Evolutionary conservation across 2,888 invertebrate genomes (phyloP), one percentile per base, ranked within the genome.

Genomic region (Patella depressa): DNA sequence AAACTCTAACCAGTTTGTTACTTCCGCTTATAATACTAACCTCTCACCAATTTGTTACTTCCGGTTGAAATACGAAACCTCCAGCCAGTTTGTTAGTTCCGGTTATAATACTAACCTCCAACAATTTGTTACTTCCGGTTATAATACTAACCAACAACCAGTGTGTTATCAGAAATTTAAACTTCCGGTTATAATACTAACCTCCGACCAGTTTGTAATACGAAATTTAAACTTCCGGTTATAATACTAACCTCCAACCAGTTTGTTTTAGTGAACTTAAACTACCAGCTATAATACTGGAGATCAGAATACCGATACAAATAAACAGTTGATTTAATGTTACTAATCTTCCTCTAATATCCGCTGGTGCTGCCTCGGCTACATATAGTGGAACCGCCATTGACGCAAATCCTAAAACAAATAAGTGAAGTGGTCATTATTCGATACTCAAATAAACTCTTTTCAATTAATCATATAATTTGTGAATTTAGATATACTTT

Each of bases 321-420:
- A 93, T 91, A 85, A 92, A 92, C 53, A 92, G 81, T 70, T 90
- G 90, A 84, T 93, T 92, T 74, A 91, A 85, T 5, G 93, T 92
- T n/a, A 93, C 92, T 54, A 93, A 86, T 9, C 87, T 85, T 12
- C 93, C 93, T 24, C 93, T 88, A 53, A 91, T 88, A 59, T 90
- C 86, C 0, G 91, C 83, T 0, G 93, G 92, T 0, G 93, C 90
- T 2, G 90, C 89, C 86, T 93, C 93, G n/a, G 93, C 92, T 15
- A 93, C 91, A 85, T 93, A 93, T 86, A 93, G 90, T 3, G 93
- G 93, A 12, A 93, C 92, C 53, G 92, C 91, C 93, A 93, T 93
- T 11, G 92, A 92, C 17, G 92, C 91, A 71, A 93, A 85, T 53
- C 93, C 93, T 92, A 81, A 29, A 80, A 77, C 7, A 45, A 45